Base-by-base conservation (phyloP, 2,888 invertebrate genomes). In the Nephrotoma guestfalica region DNA sequence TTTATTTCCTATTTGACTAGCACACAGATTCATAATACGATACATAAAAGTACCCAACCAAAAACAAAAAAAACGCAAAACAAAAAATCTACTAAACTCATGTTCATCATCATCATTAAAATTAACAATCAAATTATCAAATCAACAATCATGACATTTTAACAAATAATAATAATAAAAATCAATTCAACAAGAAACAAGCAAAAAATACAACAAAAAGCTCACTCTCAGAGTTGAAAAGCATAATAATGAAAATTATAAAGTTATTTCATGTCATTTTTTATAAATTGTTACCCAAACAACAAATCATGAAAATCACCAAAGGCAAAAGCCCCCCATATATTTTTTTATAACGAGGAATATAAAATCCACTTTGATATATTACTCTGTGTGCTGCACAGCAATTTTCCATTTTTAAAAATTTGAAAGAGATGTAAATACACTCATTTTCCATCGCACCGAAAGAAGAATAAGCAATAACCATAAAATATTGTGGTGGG, bases 201-300 rank as follows among this genome's bases (percentile, higher is more conserved):
- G 71, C 71, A 71, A 71, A 30, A 84, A 84, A 13, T 84, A 84
- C 41, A 84, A 42, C 42, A 41, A 84, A 84, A 41, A 41, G 42
- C 84, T 84, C 84, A 84, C 84, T 84, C 84, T 84, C 84, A 84
- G 71, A 71, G 41, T 84, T 84, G 42, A 84, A 84, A 84, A 41
- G 41, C 41, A 84, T 42, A 84, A 84, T 84, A 41, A 84, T 84
- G 41, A 84, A 84, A 84, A 84, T 41, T 84, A 84, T 84, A 84
- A 84, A 84, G 84, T 84, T 84, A 84, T 84, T 84, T 84, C 84
- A 84, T 42, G 84, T 84, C 84, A 84, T 42, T 71, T 71, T 71
- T 71, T 71, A 71, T 71, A 71, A 71, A 71, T 71, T 71, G 71
- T 71, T 30, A 71, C 71, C 71, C 71, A 71, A 71, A 71, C 71